Evolutionary conservation across 2,113 vertebrate genomes (phyloP).

Genomic region (Cricetomys ansorgei): DNA sequence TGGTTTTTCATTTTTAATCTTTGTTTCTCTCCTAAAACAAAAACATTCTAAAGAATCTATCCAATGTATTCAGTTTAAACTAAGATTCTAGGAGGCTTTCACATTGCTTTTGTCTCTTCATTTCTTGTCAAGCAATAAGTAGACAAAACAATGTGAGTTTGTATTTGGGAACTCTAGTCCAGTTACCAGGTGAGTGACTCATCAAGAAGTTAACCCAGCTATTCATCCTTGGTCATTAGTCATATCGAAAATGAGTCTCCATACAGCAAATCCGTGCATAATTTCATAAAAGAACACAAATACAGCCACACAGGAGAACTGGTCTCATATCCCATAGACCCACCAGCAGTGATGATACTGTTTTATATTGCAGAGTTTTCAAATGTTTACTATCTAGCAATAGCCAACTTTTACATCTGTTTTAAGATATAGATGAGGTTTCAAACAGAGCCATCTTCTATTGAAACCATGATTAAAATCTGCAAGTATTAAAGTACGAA

Average conservation of each 20-base stretch:
- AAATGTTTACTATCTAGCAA: neutral
- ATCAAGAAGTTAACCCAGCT: no score
- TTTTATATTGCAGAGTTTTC: neutral
- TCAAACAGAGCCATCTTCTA: neutral
- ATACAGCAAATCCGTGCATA: no score
- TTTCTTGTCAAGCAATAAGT: neutral
- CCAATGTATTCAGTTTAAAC: neutral
- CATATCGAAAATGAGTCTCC: no score
- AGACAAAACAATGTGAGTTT: neutral
- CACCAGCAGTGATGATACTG: neutral
- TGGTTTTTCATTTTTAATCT: neutral
- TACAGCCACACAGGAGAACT: no score
- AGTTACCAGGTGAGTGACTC: neutral
- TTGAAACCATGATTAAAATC: neutral
- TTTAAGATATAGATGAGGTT: neutral
- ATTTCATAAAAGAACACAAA: neutral
- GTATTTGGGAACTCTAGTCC: neutral
- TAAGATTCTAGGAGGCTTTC: neutral
- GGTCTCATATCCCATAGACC: neutral
- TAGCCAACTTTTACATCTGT: neutral
- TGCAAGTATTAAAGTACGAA: no score
- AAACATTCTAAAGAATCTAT: neutral
- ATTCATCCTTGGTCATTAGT: no score
- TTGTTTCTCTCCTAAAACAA: no score
- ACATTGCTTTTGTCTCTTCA: neutral